Evolutionary conservation across 2,797 vertebrate genomes (phyloP), one percentile per base, ranked within the genome.

Genomic region (Odontamblyopus lacepedii): DNA sequence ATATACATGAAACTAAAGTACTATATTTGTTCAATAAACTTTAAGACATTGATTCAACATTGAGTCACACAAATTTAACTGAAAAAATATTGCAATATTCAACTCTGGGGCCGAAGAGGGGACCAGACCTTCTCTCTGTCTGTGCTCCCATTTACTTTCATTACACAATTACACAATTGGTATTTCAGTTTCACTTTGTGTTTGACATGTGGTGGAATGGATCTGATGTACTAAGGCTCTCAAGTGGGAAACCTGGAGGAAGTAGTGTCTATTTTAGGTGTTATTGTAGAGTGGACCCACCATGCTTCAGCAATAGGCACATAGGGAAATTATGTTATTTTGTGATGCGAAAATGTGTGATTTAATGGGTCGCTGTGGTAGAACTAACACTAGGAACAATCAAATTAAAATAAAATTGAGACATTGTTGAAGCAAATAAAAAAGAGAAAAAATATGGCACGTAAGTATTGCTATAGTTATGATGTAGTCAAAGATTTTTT

Each of bases 241-340:
- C 26, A 26, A 64, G 62, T 41, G 26, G 15, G 7, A 67, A 51
- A 67, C 30, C 48, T 67, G 64, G 16, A n/a, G 48, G 48, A 67
- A 19, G 48, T 5, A 30, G 8, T 67, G 64, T 67, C 48, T 67
- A 67, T 67, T 67, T 67, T 67, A 67, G 27, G 64, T 32, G 48
- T 38, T 67, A 44, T 13, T 13, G n/a, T 64, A 41, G 11, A 44
- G 63, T 26, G 62, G 62, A 23, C 32, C 23, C 53, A 29, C 41
- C 27, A 60, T 27, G 23, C 11, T 62, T 38, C 19, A 71, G 48
- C 56, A 57, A 35, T 32, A 30, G 29, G 64, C 44, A 67, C 18
- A 57, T 63, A 23, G 51, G 23, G 38, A 29, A 66, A 66, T 51
- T 41, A 1, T 0, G 11, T 30, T 27, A 15, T 66, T 66, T 7